Evolutionary conservation across 2,797 vertebrate species (phyloP), one percentile per base, ranked within the genome.

Genomic region (Anguilla obscura): DNA sequence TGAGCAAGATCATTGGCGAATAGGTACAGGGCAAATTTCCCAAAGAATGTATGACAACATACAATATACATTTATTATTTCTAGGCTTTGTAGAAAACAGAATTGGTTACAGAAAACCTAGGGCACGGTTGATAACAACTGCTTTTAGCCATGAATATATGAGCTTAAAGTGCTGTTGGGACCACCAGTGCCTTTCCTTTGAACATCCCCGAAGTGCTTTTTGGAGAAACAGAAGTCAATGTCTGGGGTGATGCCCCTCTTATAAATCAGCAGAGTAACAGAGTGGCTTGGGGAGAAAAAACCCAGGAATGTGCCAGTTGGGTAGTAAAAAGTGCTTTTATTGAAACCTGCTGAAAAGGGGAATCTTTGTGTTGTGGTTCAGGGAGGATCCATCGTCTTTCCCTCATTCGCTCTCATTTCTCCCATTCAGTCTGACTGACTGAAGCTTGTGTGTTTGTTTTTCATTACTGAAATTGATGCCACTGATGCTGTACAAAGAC

Each of bases 301-400:
- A 71, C 40, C 30, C 63, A 9, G 69, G 87, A 58, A 85, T 76
- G 36, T 86, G 33, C 56, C 52, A 48, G 69, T 56, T 48, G 66
- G 82, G 69, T 54, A 69, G 60, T 74, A 86, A 88, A 85, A 10
- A 69, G 40, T 84, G 56, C 80, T 27, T 48, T 85, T 88, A 91
- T 92, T 92, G 63, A 88, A 90, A 90, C 88, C 90, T 90, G 90
- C 91, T 90, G 90, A 88, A 85, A 88, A 27, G 71, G 84, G 40
- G 86, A 90, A 74, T 87, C 84, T 71, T 36, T 91, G 71, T 88
- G 83, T 36, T 80, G 80, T 50, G 24, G 63, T 56, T 86, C 21
- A 85, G 86, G 79, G 80, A 24, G 86, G 86, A 45, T 85, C 85
- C 84, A 56, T 52, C 66, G 79, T 54, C 27, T 30, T 40, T 76